These are phyloP conservation scores for Meta bourneti DNA, from an alignment of 2,888 invertebrate genomes.

Conservation along the genomic window DNA sequence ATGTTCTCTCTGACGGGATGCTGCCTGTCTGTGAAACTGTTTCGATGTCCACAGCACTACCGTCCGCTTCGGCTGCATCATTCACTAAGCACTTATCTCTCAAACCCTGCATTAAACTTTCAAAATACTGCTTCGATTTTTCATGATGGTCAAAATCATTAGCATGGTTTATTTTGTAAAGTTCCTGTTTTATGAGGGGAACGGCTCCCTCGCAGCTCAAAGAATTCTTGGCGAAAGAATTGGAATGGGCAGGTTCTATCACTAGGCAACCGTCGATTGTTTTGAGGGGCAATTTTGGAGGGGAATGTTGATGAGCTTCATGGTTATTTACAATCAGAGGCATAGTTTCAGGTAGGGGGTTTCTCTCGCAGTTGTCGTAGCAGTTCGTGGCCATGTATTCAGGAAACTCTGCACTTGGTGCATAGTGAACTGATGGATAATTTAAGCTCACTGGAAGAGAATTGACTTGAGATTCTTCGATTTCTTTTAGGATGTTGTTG, in stretches of 20 bases:
- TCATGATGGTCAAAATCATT: background rate
- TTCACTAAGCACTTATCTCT: background rate
- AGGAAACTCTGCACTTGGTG: background rate
- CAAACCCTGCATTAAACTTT: constrained; percentile 11
- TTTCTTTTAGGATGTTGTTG: constrained; percentile 46
- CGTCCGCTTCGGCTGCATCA: background rate
- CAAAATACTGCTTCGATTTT: constrained; percentile 15
- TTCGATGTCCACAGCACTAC: constrained; percentile 26
- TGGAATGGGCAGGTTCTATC: constrained; percentile 65
- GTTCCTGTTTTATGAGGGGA: constrained; percentile 46
- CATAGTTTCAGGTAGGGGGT: background rate
- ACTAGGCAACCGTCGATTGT: constrained; percentile 38
- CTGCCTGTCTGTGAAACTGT: constrained; percentile 1
- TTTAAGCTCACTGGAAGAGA: background rate
- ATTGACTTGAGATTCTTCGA: constrained; percentile 47
- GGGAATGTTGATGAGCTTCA: constrained; percentile 65
- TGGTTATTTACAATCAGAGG: constrained; percentile 55
- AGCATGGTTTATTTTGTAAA: background rate
- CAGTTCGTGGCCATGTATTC: constrained; percentile 15
- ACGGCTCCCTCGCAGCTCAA: constrained; percentile 49
- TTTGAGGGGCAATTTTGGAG: constrained; percentile 44
- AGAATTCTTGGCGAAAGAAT: constrained; percentile 44
- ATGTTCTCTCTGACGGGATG: background rate
- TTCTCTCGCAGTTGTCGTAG: constrained; percentile 26
- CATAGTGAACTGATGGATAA: background rate